Evolutionary conservation across 2,113 vertebrate species (phyloP), one percentile per base, ranked within the genome.

Genomic region (Leptodactylus fuscus): DNA sequence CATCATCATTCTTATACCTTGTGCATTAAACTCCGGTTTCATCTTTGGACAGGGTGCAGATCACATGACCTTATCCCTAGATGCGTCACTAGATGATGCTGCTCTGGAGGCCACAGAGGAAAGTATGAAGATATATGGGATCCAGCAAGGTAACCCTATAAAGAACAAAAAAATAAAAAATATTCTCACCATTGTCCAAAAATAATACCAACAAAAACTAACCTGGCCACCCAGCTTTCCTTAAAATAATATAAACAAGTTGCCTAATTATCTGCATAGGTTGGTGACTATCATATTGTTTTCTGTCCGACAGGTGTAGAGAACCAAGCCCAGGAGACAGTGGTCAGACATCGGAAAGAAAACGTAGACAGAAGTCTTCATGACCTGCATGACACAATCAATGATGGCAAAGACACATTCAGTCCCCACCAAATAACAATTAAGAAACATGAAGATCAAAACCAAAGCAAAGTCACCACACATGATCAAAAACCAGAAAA

Each of bases 321-420:
- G 12, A 46, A 46, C 10, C 46, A 7, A 80, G 53, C 4, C 9
- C 22, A 41, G 13, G 62, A 80, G 62, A 44, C n/a, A 29, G n/a
- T 29, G 34, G 32, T 78, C 32, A 77, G 58, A 67, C 62, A 53
- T 65, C 62, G 82, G 27, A 76, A 46, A 41, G 38, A 41, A 9
- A 44, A 49, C 4, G 13, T 18, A 20, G 27, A 24, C 3, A n/a
- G 29, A 32, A 55, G 10, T 44, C 36, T 5, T 8, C 65, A 7
- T 8, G 60, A 79, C 22, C 24, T 20, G 10, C 58, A 53, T 7
- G 67, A 41, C 38, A 27, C 18, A 36, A 29, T 11, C 7, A 38
- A 22, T 6, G 65, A 82, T 5, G 29, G 13, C 16, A 41, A 16
- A 27, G 9, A 81, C 38, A 29, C 10, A 5, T 3, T 46, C 3